Evolutionary conservation across 2,888 invertebrate genomes (phyloP), one percentile per base, ranked within the genome.

Genomic region (Notodromas monacha): DNA sequence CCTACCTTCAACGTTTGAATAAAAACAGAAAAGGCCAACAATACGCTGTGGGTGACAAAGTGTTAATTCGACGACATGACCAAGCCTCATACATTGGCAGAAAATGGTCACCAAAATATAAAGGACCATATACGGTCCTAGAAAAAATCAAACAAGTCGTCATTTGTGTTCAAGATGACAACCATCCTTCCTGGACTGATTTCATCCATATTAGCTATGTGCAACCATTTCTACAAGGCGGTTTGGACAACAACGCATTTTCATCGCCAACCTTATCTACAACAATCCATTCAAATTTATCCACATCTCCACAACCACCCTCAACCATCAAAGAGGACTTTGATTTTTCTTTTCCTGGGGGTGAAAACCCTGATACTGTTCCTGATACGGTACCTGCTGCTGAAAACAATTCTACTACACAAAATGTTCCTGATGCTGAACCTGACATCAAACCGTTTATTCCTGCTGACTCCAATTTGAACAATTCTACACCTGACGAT

Each of bases 1-100:
- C 21, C 21, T 21, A 21, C 21, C 21, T 21, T n/a, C 21, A 21
- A 21, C 21, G 21, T 21, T 21, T 21, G n/a, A 21, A 21, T n/a
- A 21, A 21, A n/a, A 6, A 21, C 21, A 21, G 21, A 21, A 21
- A 21, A 21, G 21, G 21, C 21, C 21, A 21, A 21, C 21, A 21
- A 21, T 21, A 21, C n/a, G 21, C 6, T 21, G 21, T 21, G 21
- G 21, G 21, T 21, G 21, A 21, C 21, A 21, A 21, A 21, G 21
- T 21, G 21, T n/a, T 21, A 21, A 21, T 21, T 21, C 21, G 21
- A 21, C 21, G 21, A 21, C 21, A 21, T 21, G 21, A 21, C 21
- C 21, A 21, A 21, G 21, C 21, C 21, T 21, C 21, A 21, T 21
- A 21, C 21, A 21, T 21, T 21, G 21, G 21, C 21, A 21, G 21